Base-by-base conservation (phyloP, 2,888 invertebrate genomes). In the Athalia circularis region DNA sequence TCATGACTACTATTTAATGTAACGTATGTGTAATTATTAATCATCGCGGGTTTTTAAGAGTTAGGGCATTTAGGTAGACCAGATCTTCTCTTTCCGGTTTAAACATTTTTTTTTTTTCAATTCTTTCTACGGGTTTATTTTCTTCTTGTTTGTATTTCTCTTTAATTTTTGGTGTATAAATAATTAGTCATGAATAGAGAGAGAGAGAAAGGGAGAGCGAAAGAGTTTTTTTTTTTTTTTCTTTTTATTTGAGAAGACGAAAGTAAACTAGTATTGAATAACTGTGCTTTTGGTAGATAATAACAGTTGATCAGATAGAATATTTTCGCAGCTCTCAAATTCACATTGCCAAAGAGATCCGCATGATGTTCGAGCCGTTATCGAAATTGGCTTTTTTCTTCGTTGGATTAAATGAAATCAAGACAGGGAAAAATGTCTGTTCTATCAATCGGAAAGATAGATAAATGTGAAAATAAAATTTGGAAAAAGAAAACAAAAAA, bases 1-100 rank as follows among this genome's bases (percentile, higher is more conserved):
- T 29, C 29, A 29, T 29, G 29, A 29, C 29, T 29, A 29, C 76
- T 61, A 80, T 77, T 62, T 8, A 54, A 74, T 75, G 62, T 80
- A 29, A 2, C 48, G 13, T 15, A 8, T 48, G n/a, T 47, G 5
- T 43, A 43, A 50, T 54, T 54, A 7, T 70, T 29, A 3, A 45
- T 48, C 15, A 9, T 50, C n/a, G 13, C 15, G 4, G 9, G 9
- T 8, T 52, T 48, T 45, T 9, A 61, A 77, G 15, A 43, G 45
- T 54, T 47, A n/a, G 57, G 65, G 65, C 15, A 57, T 67, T 77
- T 48, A 45, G 67, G 43, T 77, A 65, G 54, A 77, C 65, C 65
- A n/a, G 65, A 75, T 75, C 52, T 43, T 64, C 29, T n/a, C 13
- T 15, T 29, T 47, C 11, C 54, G 54, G 4, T 52, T 54, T n/a